These are phyloP conservation scores for Ormyrus labotus DNA, from an alignment of 2,888 invertebrate genomes.

Conservation along the genomic window DNA sequence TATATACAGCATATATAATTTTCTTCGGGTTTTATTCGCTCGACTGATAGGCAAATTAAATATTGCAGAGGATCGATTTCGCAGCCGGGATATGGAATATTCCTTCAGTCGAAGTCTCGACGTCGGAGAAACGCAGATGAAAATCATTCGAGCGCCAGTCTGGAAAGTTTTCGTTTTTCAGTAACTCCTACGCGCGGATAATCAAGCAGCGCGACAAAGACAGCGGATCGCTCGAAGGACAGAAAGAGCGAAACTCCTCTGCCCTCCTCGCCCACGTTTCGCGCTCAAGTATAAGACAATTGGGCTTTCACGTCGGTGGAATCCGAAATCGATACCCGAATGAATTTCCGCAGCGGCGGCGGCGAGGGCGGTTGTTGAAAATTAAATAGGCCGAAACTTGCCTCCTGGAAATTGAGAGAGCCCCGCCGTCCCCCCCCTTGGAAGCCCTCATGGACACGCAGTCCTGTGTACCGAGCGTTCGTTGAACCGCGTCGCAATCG, in stretches of 20 bases:
- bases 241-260: not conserved
- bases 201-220: not conserved
- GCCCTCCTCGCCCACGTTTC: not conserved
- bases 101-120: no score
- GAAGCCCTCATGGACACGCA: no score
- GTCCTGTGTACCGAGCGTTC: no score
- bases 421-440: no score
- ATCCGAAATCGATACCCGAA: slow-evolving; percentile 38
- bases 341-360: slow-evolving; percentile 13
- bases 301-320: not conserved
- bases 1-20: no score
- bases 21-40: no score
- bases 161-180: slow-evolving; percentile 26
- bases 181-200: not conserved
- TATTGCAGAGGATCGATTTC: no score
- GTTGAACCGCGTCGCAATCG: no score
- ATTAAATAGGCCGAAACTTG: slow-evolving; percentile 27
- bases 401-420: slow-evolving; percentile 4
- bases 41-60: no score
- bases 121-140: no score
- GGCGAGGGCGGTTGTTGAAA: slow-evolving; percentile 18
- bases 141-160: not conserved
- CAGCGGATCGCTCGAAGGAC: not conserved
- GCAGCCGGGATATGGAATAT: no score
- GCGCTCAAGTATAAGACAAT: slow-evolving; percentile 8